Evolutionary conservation across 2,113 vertebrate species (phyloP).

Genomic region (Heptranchias perlo): DNA sequence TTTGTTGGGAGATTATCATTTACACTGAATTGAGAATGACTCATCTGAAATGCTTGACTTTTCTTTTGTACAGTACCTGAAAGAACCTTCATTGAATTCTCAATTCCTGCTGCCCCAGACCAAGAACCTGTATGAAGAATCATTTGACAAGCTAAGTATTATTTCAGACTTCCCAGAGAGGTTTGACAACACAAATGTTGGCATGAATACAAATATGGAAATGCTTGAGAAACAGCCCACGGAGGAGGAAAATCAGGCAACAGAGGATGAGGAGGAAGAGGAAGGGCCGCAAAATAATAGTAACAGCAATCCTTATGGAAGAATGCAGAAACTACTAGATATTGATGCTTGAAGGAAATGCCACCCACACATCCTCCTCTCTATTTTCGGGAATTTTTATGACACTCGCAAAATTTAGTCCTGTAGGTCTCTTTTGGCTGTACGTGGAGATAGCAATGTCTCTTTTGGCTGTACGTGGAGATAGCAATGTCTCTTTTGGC

Average conservation of each 20-base stretch:
- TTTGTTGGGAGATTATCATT: neutral
- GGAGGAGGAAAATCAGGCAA: neutral
- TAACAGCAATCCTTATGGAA: neutral
- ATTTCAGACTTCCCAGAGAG: neutral
- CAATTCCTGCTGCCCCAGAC: too few relatives aligned
- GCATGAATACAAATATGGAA: neutral
- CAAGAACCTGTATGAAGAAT: neutral
- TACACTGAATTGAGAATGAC: neutral
- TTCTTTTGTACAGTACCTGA: neutral
- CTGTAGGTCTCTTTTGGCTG: neutral
- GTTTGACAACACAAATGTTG: neutral
- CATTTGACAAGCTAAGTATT: constrained; percentile 27
- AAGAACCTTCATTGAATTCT: constrained; percentile 5
- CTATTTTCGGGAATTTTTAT: neutral
- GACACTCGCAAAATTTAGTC: neutral
- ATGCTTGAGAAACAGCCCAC: neutral
- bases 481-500: too few relatives aligned
- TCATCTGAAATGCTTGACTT: neutral
- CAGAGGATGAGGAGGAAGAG: neutral
- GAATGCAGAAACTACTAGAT: neutral
- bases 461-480: too few relatives aligned
- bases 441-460: too few relatives aligned
- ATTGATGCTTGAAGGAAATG: neutral
- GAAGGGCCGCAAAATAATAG: neutral
- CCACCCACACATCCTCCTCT: neutral